These are phyloP conservation scores for Eubasilissa splendida DNA, from an alignment of 2,888 invertebrate species.

Conservation along the genomic window DNA sequence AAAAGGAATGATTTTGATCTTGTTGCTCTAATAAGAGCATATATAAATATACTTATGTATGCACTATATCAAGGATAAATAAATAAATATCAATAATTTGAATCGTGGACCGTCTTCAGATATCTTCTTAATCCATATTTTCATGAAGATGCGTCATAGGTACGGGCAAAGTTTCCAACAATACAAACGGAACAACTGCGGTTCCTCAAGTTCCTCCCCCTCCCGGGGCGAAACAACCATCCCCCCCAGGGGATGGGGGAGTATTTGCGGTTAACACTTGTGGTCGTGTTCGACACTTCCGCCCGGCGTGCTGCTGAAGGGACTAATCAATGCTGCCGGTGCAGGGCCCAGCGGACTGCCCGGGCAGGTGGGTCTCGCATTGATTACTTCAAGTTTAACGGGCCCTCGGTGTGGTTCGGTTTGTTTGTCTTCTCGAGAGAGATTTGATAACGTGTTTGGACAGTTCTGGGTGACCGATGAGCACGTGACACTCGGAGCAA, in stretches of 20 bases:
- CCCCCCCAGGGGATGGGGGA: conserved; percentile 12
- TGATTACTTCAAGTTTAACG: conserved; percentile 36
- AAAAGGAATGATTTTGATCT: too few species aligned
- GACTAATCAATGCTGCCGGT: conserved; percentile 50
- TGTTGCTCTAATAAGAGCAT: too few species aligned
- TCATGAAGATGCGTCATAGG: neutral
- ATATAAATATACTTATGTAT: too few species aligned
- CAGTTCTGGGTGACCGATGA: neutral
- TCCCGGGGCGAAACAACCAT: conserved; percentile 11
- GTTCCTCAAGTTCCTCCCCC: neutral
- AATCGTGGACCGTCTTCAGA: too few species aligned
- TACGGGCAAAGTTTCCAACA: conserved; percentile 1
- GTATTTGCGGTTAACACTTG: conserved; percentile 47
- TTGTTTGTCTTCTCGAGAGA: neutral
- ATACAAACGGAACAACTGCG: conserved; percentile 2
- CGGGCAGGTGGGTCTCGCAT: conserved; percentile 33
- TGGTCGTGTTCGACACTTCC: conserved; percentile 53
- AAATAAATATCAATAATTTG: too few species aligned
- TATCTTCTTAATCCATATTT: too few species aligned
- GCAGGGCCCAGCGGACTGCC: neutral
- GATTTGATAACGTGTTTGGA: conserved; percentile 2
- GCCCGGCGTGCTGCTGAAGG: conserved; percentile 38
- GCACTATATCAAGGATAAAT: too few species aligned
- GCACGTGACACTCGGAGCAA: neutral
- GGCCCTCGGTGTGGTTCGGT: conserved; percentile 14